phyloP scores from a whole-genome alignment of 2,113 vertebrate genomes.

The Pelecanus crispus region DNA sequence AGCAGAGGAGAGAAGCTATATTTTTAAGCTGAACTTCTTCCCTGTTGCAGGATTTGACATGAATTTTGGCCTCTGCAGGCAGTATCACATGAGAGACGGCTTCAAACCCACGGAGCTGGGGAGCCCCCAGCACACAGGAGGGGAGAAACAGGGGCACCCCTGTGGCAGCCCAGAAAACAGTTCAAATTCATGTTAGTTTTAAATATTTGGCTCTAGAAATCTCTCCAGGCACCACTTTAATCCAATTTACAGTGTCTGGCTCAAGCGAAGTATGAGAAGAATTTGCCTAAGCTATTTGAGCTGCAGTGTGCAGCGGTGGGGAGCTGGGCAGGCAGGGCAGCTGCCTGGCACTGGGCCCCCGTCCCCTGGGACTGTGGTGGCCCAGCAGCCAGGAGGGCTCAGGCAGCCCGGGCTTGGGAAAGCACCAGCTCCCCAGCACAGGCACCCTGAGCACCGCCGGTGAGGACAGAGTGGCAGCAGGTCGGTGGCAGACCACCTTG shows the following conservation, averaged over 20 bases:
- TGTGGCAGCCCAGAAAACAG: not conserved
- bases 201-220: not conserved
- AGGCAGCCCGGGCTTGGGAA: not conserved
- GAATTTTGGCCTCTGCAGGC: not conserved
- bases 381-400: not conserved
- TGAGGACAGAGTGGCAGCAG: not conserved
- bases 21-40: not conserved
- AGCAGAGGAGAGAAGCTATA: not conserved
- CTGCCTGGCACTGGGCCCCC: not conserved
- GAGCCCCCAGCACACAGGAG: not conserved
- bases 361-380: not conserved
- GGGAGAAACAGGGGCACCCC: not conserved
- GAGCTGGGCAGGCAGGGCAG: not conserved
- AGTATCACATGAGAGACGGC: not conserved
- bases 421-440: not conserved
- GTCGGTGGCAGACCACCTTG: accelerated
- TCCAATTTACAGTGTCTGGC: not conserved
- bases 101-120: not conserved
- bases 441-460: accelerated
- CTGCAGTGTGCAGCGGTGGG: accelerated
- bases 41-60: not conserved
- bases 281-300: not conserved
- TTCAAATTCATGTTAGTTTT: not conserved
- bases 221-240: not conserved
- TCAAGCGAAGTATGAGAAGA: not conserved